Base-by-base conservation (phyloP, 2,888 invertebrate genomes). In the Hyposoter dolosus region DNA sequence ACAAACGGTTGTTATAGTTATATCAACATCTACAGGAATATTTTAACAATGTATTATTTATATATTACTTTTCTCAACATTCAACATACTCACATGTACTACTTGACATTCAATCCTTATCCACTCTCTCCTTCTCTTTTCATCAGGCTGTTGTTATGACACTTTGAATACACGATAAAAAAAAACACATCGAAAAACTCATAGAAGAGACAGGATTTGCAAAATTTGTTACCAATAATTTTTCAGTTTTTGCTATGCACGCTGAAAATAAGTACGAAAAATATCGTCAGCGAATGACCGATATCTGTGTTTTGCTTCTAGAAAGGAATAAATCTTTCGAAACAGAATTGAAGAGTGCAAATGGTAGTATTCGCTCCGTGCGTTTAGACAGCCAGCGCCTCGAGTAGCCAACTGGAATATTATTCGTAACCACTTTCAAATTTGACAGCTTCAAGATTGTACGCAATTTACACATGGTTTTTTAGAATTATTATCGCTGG, bases 101-200 rank as follows among this genome's bases (percentile, higher is more conserved):
- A 28, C 10, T 60, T 15, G 28, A 60, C 56, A 60, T 60, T 60
- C 56, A 60, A 60, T 15, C n/a, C 23, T 60, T 6, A 28, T 82
- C 69, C 83, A 84, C 72, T 68, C 76, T 77, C 43, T 63, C 78
- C 77, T 81, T 88, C 78, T 82, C 75, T 87, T 40, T 74, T 77
- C 85, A 79, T 85, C 86, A 84, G 74, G 83, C 79, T 87, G 87
- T 68, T 89, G 56, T 23, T 60, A 60, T 60, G 56, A 89, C 82
- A 90, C 88, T 89, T 89, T 89, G 89, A 89, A 90, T 90, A 89
- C 89, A 89, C 91, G 81, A 90, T 90, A 53, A 53, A 60, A 91
- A 91, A 90, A 90, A 91, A 90, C 90, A 91, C 91, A 91, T 90
- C 89, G 88, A 91, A 89, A 88, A 89, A 89, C 90, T 87, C 85